These are phyloP conservation scores for Chaenodraco wilsoni DNA, from an alignment of 2,797 vertebrate genomes.

Conservation along the genomic window DNA sequence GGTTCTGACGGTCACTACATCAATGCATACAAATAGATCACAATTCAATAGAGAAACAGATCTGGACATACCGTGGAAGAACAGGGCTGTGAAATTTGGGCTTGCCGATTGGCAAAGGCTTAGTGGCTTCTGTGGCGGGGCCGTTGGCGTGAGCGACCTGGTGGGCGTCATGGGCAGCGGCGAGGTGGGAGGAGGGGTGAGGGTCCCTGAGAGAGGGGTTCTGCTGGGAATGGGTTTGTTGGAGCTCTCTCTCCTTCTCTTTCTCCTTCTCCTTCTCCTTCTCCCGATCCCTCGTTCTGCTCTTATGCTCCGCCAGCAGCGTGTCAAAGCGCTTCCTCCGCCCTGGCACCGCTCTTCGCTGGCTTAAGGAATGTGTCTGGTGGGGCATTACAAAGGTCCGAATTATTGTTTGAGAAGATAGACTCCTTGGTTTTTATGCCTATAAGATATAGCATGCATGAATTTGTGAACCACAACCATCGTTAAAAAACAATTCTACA, in stretches of 20 bases:
- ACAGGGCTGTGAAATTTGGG: constrained; percentile 94
- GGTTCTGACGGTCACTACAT: neutral
- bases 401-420: neutral
- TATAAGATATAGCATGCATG: neutral
- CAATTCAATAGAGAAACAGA: neutral
- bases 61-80: constrained; percentile 93
- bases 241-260: constrained; percentile 96
- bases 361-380: constrained; percentile 99
- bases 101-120: constrained; percentile 92
- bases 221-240: constrained; percentile 93
- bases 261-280: constrained; percentile 98
- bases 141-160: constrained; percentile 90
- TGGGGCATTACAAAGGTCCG: constrained; percentile 34
- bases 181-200: constrained; percentile 89
- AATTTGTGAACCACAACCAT: neutral
- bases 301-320: constrained; percentile 98
- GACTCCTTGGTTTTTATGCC: neutral
- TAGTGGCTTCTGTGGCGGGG: constrained; percentile 83
- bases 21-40: neutral
- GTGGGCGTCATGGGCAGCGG: constrained; percentile 83
- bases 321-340: constrained; percentile 97
- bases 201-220: constrained; percentile 98
- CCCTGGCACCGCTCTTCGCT: constrained; percentile 97
- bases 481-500: neutral
- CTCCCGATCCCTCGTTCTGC: constrained; percentile 96